Percentiles rank a stretch among this genome's conserved stretches.
Evolutionary conservation across 1,140 invertebrate species (phyloP).

Genomic region (Pectinophora gossypiella): DNA sequence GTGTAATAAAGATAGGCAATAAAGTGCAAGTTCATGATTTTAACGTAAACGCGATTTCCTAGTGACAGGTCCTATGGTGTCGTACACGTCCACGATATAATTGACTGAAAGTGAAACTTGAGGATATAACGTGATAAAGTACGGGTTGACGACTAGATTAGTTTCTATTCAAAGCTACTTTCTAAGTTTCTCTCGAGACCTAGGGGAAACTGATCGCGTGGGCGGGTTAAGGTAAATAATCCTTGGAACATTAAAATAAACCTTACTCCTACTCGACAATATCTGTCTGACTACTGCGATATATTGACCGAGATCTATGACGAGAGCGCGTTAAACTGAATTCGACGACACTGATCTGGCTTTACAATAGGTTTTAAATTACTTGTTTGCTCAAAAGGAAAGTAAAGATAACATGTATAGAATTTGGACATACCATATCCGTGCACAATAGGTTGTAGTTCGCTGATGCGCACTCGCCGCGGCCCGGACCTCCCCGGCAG

Average conservation of each 20-base stretch:
- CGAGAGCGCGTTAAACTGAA: too few species aligned
- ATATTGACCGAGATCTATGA: too few species aligned
- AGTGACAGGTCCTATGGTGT: too few species aligned
- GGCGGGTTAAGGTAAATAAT: not conserved
- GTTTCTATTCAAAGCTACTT: slow-evolving; percentile 65
- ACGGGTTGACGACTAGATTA: slow-evolving; percentile 49
- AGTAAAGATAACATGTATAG: too few species aligned
- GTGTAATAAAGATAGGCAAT: too few species aligned
- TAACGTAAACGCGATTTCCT: too few species aligned
- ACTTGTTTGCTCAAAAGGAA: too few species aligned
- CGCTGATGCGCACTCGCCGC: slow-evolving; percentile 60
- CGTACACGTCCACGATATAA: too few species aligned
- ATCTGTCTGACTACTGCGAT: too few species aligned
- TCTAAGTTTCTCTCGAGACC: slow-evolving; percentile 64
- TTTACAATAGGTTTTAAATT: too few species aligned
- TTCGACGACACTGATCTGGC: too few species aligned
- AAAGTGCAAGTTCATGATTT: too few species aligned
- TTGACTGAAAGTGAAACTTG: slow-evolving; percentile 22
- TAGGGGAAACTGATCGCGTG: slow-evolving; percentile 19
- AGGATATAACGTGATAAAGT: slow-evolving; percentile 31
- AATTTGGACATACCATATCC: slow-evolving; percentile 54
- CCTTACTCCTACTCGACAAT: not conserved
- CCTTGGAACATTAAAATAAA: not conserved
- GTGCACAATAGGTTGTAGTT: slow-evolving; percentile 49
- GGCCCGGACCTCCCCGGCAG: slow-evolving; percentile 42